Evolutionary conservation across 1,140 invertebrate species (phyloP).

Genomic region (Drosophila ironensis): DNA sequence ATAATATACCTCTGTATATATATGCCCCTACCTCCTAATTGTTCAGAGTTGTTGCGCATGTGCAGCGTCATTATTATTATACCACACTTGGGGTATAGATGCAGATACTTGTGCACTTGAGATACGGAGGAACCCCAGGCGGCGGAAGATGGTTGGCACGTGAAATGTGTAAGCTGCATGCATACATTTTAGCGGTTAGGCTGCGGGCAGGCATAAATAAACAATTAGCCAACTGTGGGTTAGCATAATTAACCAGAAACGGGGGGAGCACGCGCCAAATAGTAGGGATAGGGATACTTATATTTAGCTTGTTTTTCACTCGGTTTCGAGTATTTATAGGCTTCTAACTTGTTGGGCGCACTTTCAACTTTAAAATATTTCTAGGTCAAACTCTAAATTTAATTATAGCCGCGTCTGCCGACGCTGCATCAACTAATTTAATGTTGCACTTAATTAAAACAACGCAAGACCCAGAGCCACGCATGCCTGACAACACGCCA

Average conservation of each 20-base stretch:
- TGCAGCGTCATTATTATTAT: slow-evolving; percentile 78
- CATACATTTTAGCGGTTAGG: slow-evolving; percentile 42
- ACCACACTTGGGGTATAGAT: slow-evolving; percentile 8
- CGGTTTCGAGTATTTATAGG: not conserved
- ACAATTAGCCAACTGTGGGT: slow-evolving; percentile 43
- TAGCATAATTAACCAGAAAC: slow-evolving; percentile 31
- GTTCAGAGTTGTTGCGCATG: slow-evolving; percentile 64
- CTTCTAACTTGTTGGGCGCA: slow-evolving; percentile 29
- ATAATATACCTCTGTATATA: slow-evolving; percentile 9
- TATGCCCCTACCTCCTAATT: slow-evolving; percentile 74
- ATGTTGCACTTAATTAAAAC: slow-evolving; percentile 78
- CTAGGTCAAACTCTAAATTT: slow-evolving; percentile 74
- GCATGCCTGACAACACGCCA: slow-evolving; percentile 56
- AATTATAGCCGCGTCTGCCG: slow-evolving; percentile 50
- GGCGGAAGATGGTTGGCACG: slow-evolving; percentile 54
- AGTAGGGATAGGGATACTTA: not conserved
- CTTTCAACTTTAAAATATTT: slow-evolving; percentile 67
- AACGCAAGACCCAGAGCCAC: slow-evolving; percentile 45
- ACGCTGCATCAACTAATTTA: slow-evolving; percentile 67
- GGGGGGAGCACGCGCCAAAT: slow-evolving; percentile 41
- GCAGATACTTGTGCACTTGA: too few relatives aligned
- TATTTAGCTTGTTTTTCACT: not conserved
- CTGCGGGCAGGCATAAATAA: slow-evolving; percentile 48
- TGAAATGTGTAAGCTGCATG: slow-evolving; percentile 69
- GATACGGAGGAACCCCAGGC: not conserved